These are phyloP conservation scores for Teleiodes luculella DNA, from an alignment of 2,888 invertebrate genomes.

Conservation along the genomic window DNA sequence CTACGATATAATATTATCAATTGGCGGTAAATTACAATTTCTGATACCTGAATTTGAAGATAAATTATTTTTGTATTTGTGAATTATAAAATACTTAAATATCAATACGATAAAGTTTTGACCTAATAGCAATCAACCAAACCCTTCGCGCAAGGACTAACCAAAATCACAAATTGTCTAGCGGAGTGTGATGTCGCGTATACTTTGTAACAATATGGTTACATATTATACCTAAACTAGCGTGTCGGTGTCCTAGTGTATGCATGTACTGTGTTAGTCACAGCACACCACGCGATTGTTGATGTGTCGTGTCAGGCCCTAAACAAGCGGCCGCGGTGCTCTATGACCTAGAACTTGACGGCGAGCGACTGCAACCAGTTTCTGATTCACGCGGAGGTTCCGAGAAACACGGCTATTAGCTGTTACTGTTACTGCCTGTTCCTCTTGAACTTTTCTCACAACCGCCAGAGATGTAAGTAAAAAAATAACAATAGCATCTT, in stretches of 20 bases:
- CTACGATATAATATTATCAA: too few species aligned
- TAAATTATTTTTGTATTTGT: too few species aligned
- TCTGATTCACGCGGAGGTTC: slow-evolving; percentile 47
- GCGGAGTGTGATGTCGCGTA: too few species aligned
- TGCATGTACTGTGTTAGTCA: neutral
- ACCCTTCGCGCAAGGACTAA: too few species aligned
- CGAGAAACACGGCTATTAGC: slow-evolving; percentile 29
- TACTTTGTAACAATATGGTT: too few species aligned
- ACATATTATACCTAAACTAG: too few species aligned
- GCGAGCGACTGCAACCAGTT: slow-evolving; percentile 40
- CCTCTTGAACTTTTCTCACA: slow-evolving; percentile 31
- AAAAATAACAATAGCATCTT: neutral
- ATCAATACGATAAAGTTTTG: too few species aligned
- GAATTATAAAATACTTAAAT: too few species aligned
- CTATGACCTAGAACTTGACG: slow-evolving; percentile 71
- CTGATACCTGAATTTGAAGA: too few species aligned
- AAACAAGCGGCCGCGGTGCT: slow-evolving; percentile 36
- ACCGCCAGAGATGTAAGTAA: neutral
- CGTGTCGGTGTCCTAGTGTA: neutral
- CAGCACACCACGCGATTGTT: neutral
- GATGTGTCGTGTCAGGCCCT: neutral
- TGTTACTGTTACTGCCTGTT: slow-evolving; percentile 49
- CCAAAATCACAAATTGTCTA: too few species aligned
- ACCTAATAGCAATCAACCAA: too few species aligned
- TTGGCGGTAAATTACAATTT: too few species aligned